Base-by-base conservation (phyloP, 2,888 invertebrate species). In the Choreutis nemorana region DNA sequence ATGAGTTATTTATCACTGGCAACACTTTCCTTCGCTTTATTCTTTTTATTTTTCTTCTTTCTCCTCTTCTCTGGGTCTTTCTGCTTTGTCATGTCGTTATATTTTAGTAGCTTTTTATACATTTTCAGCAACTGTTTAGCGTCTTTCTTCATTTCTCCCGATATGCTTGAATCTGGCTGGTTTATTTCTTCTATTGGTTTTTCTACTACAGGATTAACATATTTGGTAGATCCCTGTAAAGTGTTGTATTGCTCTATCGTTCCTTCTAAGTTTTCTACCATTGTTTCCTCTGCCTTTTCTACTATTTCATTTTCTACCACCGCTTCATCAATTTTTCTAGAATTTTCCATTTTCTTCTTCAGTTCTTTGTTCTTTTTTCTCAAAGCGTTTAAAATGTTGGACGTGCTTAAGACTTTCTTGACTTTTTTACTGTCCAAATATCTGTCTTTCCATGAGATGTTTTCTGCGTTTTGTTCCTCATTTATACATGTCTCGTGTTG, bases 401-500 rank as follows among this genome's bases (percentile, higher is more conserved):
- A 72, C 1, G 80, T 73, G 0, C 68, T 75, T 10, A 85, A 47
- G 1, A 85, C 83, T 41, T 58, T 80, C 45, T 78, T 83, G 0
- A 85, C 85, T 55, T 84, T 84, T 8, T 64, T 77, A 37, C 85
- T 85, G 7, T 67, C 80, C 24, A 85, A 55, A 50, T 84, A 85
- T 25, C 85, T 63, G 23, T 81, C 72, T 46, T 81, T 83, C 85
- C 85, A 85, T 0, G 84, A 83, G 20, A 65, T 44, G 8, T 50
- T 47, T 22, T 35, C 24, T 8, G 36, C 36, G 10, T 29, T 28
- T 4, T 8, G 34, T 22, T 20, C 29, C 23, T 29, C 30, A 6
- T 9, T 15, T 21, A 10, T 27, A 14, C 21, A 9, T 31, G 29
- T 29, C 32, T 60, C 60, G 15, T 57, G 47, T 28, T 54, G 44